These are phyloP conservation scores for Pseudonaja textilis DNA, from an alignment of 2,113 vertebrate genomes.

Conservation along the genomic window DNA sequence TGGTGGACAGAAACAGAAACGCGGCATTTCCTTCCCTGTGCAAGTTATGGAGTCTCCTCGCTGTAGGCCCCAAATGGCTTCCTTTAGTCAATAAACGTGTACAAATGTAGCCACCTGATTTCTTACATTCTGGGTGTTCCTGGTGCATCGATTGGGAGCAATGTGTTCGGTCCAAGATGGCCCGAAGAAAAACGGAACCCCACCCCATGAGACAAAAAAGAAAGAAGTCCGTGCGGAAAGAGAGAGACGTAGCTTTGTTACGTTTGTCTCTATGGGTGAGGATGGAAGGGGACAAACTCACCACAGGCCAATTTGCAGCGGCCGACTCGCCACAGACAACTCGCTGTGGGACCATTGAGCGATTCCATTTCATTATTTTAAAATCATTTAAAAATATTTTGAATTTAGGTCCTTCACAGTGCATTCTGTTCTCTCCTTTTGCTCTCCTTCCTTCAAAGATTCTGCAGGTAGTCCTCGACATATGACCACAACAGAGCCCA, in stretches of 20 bases:
- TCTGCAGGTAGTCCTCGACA: too few relatives aligned
- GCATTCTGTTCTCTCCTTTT: too few relatives aligned
- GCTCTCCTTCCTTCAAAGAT: too few relatives aligned
- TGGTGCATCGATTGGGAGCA: neutral
- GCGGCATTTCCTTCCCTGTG: neutral
- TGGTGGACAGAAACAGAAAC: neutral
- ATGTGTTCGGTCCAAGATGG: neutral
- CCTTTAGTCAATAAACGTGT: slow-evolving; percentile 2
- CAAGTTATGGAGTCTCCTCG: neutral
- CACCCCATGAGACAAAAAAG: neutral
- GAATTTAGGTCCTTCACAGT: too few relatives aligned
- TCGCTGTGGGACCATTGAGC: too few relatives aligned
- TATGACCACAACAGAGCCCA: too few relatives aligned
- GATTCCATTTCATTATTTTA: too few relatives aligned
- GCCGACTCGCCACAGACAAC: too few relatives aligned
- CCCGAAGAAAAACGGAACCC: neutral
- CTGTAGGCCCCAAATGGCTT: neutral
- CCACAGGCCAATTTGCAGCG: too few relatives aligned
- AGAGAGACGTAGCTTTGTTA: neutral
- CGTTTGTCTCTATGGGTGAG: neutral
- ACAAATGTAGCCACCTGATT: neutral
- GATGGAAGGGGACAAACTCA: too few relatives aligned
- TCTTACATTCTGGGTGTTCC: neutral
- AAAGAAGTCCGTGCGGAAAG: neutral
- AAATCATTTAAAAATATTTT: too few relatives aligned